Percentiles rank a stretch among this genome's conserved stretches.
phyloP scores from a whole-genome alignment of 2,113 vertebrate species.

The Narcine bancroftii region DNA sequence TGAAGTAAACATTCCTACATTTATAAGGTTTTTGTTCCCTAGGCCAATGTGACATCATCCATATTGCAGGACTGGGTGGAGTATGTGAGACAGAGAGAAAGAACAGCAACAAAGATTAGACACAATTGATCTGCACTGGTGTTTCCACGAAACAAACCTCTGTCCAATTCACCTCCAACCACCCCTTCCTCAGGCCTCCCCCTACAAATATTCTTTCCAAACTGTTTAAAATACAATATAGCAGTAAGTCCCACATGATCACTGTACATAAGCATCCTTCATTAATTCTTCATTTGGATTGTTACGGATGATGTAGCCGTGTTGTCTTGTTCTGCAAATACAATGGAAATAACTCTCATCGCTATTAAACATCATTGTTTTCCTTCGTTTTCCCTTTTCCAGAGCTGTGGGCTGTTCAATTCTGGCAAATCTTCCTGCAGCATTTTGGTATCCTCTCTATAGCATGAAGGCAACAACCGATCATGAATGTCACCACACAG shows the following conservation, averaged over 20 bases:
- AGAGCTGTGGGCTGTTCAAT: not conserved
- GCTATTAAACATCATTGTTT: not conserved
- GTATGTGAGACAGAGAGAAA: not conserved
- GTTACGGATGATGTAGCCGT: not conserved
- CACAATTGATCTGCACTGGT: not conserved
- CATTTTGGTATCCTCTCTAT: not conserved
- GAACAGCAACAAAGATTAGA: not conserved
- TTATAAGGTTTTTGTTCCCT: not conserved
- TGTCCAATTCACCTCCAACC: not conserved
- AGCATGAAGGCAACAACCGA: not conserved
- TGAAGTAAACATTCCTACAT: not conserved
- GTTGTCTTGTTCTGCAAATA: not conserved
- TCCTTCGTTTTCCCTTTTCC: not conserved
- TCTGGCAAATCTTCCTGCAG: not conserved
- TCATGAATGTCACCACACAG: not conserved
- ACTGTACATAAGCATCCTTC: not conserved
- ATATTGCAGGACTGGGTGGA: not conserved
- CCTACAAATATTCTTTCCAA: not conserved
- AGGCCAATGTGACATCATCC: not conserved
- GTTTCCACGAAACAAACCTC: not conserved
- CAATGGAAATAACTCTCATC: not conserved
- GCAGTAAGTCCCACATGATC: not conserved
- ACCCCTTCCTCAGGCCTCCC: not conserved
- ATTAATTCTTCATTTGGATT: not conserved
- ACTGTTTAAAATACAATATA: not conserved